Evolutionary conservation across 2,888 invertebrate species (phyloP), one percentile per base, ranked within the genome.

Genomic region (Muschampia plurimacula): DNA sequence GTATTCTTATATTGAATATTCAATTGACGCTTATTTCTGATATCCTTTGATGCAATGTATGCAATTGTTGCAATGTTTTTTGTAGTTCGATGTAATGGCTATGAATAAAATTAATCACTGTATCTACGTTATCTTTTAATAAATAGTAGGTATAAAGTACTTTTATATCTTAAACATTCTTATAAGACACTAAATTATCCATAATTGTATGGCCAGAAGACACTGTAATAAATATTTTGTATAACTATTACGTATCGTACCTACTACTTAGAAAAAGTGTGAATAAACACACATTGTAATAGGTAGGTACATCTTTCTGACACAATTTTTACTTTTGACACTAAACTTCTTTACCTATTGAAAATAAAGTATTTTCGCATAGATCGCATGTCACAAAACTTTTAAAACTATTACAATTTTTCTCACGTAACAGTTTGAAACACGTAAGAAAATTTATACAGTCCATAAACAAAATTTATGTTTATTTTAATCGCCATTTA

Each of bases 21-120:
- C 75, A 76, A 59, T 78, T 81, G 72, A 73, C 74, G 79, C 84
- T 86, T 89, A 88, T 88, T 89, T 86, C 85, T 89, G 87, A 87
- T 86, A 85, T 90, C 88, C 92, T 93, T 69, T 64, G 63, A 69
- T 69, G 63, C 69, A 41, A 39, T 44, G 13, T 3, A 15, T 49
- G 49, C 49, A 36, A 12, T 10, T 32, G 15, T 39, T 41, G 5
- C 41, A 39, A 39, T 39, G 4, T 39, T 39, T 39, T 39, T 6
- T 39, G 39, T 39, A 6, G 2, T 39, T 39, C 39, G 39, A 39
- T 6, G 7, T 39, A 7, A 39, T 39, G 39, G 7, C 7, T 39
- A 6, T 39, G 0, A 39, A 6, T 39, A 39, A 39, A 6, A 1
- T 6, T 7, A 39, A 39, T 6, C 39, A 39, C 4, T 39, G 39